Conservation (phyloP, 1,140 invertebrate species). For the Gryon sp. region DNA sequence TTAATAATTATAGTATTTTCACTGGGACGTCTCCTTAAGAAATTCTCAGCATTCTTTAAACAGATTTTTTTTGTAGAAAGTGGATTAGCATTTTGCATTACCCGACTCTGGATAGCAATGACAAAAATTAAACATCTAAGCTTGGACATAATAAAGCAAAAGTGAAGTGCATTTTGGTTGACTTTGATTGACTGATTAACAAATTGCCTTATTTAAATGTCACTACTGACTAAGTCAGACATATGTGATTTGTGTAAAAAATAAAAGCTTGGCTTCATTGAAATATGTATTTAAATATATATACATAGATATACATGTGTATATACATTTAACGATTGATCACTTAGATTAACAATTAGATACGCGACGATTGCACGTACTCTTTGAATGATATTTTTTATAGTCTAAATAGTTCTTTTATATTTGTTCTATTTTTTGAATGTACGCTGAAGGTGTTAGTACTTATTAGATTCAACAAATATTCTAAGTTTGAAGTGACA, state of each 20-base stretch:
- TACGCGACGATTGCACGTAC: slow-evolving; percentile 19
- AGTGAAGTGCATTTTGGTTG: slow-evolving; percentile 28
- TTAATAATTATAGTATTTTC: too few species aligned
- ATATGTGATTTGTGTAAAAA: slow-evolving; percentile 57
- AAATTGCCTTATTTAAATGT: slow-evolving; percentile 55
- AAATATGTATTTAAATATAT: slow-evolving; percentile 54
- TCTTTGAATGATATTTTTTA: slow-evolving; percentile 26
- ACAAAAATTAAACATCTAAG: slow-evolving; percentile 4
- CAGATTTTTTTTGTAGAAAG: too few species aligned
- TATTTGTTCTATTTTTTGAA: slow-evolving; percentile 31
- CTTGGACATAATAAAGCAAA: slow-evolving; percentile 27
- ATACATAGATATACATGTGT: slow-evolving; percentile 31
- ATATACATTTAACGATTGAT: slow-evolving; percentile 34
- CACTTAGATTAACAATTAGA: slow-evolving; percentile 37
- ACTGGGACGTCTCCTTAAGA: too few species aligned
- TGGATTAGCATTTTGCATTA: too few species aligned
- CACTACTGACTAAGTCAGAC: slow-evolving; percentile 43
- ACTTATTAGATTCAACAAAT: slow-evolving; percentile 53
- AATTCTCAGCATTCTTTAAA: too few species aligned
- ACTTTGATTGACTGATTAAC: slow-evolving; percentile 16
- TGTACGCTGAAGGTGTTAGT: slow-evolving; percentile 37
- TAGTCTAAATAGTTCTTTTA: slow-evolving; percentile 32
- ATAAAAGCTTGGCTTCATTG: slow-evolving; percentile 57
- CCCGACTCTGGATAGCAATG: too few species aligned
- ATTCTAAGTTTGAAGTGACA: slow-evolving; percentile 52